A percentile compares a stretch with the other conserved stretches of the same genome.
Evolutionary conservation across 2,797 vertebrate species (phyloP).

Genomic region (Gymnothorax javanicus): DNA sequence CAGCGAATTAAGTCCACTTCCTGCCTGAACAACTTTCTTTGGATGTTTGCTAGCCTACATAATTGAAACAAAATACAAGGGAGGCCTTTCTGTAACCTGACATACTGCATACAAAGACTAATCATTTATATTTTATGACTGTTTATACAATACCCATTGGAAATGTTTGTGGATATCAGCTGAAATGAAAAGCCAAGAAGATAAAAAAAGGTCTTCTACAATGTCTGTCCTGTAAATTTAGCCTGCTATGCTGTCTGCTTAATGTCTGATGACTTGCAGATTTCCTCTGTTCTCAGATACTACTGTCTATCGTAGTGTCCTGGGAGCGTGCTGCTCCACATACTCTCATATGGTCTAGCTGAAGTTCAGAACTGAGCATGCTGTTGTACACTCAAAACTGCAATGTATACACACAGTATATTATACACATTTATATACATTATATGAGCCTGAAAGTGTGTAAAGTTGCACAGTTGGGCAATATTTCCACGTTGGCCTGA

Average conservation of each 20-base stretch:
- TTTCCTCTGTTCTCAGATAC: background rate
- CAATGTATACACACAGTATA: background rate
- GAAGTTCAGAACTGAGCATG: background rate
- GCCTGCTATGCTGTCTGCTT: background rate
- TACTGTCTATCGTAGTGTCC: background rate
- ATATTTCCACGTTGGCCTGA: background rate
- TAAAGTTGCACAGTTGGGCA: background rate
- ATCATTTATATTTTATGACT: background rate
- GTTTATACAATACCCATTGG: background rate
- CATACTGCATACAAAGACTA: background rate
- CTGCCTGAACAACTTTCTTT: no score
- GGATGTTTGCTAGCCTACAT: no score
- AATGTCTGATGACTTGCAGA: background rate
- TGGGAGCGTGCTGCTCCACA: background rate
- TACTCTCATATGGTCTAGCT: background rate
- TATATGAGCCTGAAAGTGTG: background rate
- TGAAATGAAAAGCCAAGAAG: background rate
- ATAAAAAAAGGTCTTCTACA: background rate
- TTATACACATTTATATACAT: no score
- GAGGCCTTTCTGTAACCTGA: no score
- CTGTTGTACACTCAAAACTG: no score
- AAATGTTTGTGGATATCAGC: background rate
- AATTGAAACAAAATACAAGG: no score
- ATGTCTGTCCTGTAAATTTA: background rate
- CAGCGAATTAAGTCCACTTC: no score